phyloP scores from a whole-genome alignment of 1,140 invertebrate species.

The Meteorus sp. region DNA sequence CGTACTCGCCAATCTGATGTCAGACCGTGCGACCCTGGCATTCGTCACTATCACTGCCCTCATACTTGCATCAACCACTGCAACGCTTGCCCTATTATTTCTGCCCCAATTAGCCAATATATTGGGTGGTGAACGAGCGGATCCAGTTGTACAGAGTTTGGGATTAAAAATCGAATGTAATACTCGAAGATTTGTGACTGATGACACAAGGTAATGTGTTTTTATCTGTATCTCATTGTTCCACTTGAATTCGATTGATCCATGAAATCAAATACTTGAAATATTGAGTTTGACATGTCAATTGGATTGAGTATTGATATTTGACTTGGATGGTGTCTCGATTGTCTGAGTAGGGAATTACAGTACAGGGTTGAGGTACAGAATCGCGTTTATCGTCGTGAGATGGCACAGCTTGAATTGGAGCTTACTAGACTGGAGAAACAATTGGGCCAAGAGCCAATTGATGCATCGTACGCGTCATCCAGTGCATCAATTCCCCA shows the following conservation, averaged over 20 bases:
- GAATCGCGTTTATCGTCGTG: conserved; percentile 84
- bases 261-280: background rate
- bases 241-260: no score
- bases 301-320: no score
- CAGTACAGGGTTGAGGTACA: conserved; percentile 87
- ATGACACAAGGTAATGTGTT: conserved; percentile 63
- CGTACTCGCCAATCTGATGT: conserved; percentile 81
- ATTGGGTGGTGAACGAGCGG: conserved; percentile 65
- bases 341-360: conserved; percentile 64
- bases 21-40: conserved; percentile 79
- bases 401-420: conserved; percentile 77
- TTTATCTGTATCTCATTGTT: background rate
- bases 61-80: conserved; percentile 83
- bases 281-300: no score
- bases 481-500: conserved; percentile 63
- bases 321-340: no score
- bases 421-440: conserved; percentile 78
- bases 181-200: conserved; percentile 74
- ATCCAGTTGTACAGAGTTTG: conserved; percentile 83
- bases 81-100: conserved; percentile 83
- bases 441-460: conserved; percentile 60
- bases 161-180: conserved; percentile 87
- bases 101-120: conserved; percentile 80
- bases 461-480: conserved; percentile 59
- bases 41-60: conserved; percentile 81